Conservation (phyloP, 2,888 invertebrate genomes). For the Encarsia formosa region DNA sequence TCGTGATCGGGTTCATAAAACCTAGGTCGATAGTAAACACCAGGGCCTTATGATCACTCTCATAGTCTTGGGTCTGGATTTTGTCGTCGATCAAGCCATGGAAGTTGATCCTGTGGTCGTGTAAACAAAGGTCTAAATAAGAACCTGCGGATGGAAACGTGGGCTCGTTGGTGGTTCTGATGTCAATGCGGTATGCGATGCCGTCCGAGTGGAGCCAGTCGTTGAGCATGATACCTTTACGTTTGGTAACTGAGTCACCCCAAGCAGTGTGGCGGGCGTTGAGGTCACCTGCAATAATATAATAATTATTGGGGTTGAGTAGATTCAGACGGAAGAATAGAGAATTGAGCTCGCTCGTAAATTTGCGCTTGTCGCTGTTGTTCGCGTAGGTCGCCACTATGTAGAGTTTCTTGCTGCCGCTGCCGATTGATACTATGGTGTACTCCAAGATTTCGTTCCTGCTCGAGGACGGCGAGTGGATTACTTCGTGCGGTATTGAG, state of each 20-base stretch:
- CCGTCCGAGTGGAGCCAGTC: neutral
- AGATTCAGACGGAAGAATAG: neutral
- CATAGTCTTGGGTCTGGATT: neutral
- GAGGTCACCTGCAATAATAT: constrained; percentile 7
- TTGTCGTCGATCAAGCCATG: neutral
- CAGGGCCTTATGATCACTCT: constrained; percentile 1
- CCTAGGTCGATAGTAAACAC: neutral
- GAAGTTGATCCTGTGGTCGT: neutral
- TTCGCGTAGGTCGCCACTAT: constrained; percentile 1
- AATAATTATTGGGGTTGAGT: neutral
- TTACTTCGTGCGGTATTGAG: neutral
- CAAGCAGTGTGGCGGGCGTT: neutral
- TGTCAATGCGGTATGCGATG: neutral
- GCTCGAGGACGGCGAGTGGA: neutral
- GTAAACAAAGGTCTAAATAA: neutral
- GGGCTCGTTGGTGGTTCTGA: neutral
- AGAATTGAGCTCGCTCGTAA: neutral
- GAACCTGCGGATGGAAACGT: neutral
- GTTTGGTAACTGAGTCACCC: neutral
- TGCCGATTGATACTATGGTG: neutral
- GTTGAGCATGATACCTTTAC: constrained; percentile 7
- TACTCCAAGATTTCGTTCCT: constrained; percentile 3
- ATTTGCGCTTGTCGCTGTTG: neutral
- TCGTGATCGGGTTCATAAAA: no score
- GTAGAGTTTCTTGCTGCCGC: neutral